These are phyloP conservation scores for Sialia sialis DNA, from an alignment of 2,113 vertebrate genomes.

Conservation along the genomic window DNA sequence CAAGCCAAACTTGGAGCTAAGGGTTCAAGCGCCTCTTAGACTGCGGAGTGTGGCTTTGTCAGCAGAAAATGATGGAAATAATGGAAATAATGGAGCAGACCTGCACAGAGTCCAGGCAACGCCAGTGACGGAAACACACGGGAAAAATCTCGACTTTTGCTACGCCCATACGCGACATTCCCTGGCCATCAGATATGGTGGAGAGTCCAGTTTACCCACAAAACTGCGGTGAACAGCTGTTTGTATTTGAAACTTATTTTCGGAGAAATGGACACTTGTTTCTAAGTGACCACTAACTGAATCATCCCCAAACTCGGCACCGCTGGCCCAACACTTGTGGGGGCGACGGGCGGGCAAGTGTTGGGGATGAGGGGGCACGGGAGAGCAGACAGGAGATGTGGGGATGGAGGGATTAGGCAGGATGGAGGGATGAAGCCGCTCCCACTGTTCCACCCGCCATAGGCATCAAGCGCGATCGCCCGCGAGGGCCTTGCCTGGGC, in stretches of 20 bases:
- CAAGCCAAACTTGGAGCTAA: too few relatives aligned
- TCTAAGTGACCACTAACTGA: not conserved
- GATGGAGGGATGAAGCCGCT: accelerated
- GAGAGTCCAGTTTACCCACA: not conserved
- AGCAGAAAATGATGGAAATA: not conserved
- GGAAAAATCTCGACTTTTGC: accelerated
- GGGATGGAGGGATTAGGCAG: too few relatives aligned
- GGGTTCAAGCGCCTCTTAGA: not conserved
- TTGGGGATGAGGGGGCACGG: accelerated
- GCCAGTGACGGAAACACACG: accelerated
- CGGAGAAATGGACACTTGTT: not conserved
- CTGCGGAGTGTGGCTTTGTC: not conserved
- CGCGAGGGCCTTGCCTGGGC: accelerated
- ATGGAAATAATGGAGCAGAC: accelerated
- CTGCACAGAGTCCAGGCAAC: not conserved
- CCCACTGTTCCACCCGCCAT: accelerated
- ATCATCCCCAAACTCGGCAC: accelerated
- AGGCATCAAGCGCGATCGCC: not conserved
- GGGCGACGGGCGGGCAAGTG: accelerated
- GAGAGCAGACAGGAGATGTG: too few relatives aligned
- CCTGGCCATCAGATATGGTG: accelerated
- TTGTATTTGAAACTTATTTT: not conserved
- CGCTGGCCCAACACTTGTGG: accelerated
- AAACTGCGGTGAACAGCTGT: accelerated
- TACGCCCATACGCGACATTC: accelerated